A percentile compares a stretch with the other conserved stretches of the same genome.
These are phyloP conservation scores for Parus major DNA, from an alignment of 2,113 vertebrate genomes.

Conservation along the genomic window DNA sequence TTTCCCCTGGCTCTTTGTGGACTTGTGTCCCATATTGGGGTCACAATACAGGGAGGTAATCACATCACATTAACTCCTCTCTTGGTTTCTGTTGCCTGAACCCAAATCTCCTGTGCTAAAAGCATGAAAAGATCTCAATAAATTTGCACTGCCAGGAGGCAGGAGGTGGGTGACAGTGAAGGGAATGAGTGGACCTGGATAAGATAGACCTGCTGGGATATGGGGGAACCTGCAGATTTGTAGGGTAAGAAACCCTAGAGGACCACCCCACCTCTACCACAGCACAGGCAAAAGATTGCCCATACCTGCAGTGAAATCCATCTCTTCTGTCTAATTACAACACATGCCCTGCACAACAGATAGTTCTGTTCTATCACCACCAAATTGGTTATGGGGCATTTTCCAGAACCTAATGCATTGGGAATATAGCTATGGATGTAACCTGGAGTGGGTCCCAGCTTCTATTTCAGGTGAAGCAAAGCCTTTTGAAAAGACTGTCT, in stretches of 20 bases:
- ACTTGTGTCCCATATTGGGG: not conserved
- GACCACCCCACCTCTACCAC: not conserved
- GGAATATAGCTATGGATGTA: constrained; percentile 2
- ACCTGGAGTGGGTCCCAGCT: not conserved
- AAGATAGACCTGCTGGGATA: not conserved
- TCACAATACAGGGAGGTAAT: not conserved
- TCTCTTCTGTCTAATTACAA: not conserved
- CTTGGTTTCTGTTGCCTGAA: not conserved
- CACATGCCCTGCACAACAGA: not conserved
- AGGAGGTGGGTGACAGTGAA: not conserved
- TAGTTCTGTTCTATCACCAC: not conserved
- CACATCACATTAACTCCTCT: not conserved
- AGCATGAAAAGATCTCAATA: not conserved
- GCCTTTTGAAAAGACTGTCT: not conserved
- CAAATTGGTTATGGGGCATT: not conserved
- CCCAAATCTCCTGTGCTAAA: not conserved
- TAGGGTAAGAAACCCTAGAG: not conserved
- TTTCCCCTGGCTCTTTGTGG: not conserved
- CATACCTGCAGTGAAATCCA: not conserved
- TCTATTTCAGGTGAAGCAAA: constrained; percentile 16
- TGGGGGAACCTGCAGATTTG: not conserved
- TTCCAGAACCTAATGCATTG: constrained; percentile 1
- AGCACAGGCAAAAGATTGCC: not conserved
- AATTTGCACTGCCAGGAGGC: not conserved
- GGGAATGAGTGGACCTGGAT: not conserved